Base-by-base conservation (phyloP, 1,140 invertebrate genomes). In the Macrotrachela quadricornifera region DNA sequence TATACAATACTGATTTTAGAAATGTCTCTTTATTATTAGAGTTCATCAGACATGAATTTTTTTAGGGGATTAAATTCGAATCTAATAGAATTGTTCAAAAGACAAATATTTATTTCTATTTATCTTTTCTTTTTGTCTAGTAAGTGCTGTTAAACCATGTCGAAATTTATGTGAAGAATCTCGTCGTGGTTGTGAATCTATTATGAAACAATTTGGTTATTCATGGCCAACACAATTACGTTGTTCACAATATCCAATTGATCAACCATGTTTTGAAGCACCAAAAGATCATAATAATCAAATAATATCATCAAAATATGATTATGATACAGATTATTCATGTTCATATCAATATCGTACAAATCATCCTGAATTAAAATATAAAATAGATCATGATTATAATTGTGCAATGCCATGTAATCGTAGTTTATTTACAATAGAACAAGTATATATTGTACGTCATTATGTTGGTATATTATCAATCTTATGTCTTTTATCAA, bases 401-500 rank as follows among this genome's bases (percentile, higher is more conserved):
- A 79, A 92, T 64, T 95, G 88, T 72, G 88, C 85, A 8, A 83
- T 84, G 0, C 88, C 88, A 0, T 95, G 90, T 63, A 77, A 86
- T 63, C 78, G 78, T 54, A 83, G 43, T 40, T 41, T 61, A 62
- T 51, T 56, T 41, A 15, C 58, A 58, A 16, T 50, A 49, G 11
- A 58, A 59, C 58, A 66, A 54, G 61, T 90, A 80, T 92, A 95
- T 68, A 95, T 96, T 67, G 80, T 75, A 45, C 76, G 83, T 57
- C 72, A 82, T 10, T 95, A 88, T 88, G 81, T 95, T 51, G 87
- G 86, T 17, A 79, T 82, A 16, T 95, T 88, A 85, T 85, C 88
- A 0, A 75, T 81, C 40, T 67, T 95, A 10, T 97, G 90, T 67
- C 77, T 85, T 18, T 73, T 78, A 1, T 92, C 87, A 50, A 92